These are phyloP conservation scores for Pachycephala philippinensis DNA, from an alignment of 2,113 vertebrate genomes.

Conservation along the genomic window DNA sequence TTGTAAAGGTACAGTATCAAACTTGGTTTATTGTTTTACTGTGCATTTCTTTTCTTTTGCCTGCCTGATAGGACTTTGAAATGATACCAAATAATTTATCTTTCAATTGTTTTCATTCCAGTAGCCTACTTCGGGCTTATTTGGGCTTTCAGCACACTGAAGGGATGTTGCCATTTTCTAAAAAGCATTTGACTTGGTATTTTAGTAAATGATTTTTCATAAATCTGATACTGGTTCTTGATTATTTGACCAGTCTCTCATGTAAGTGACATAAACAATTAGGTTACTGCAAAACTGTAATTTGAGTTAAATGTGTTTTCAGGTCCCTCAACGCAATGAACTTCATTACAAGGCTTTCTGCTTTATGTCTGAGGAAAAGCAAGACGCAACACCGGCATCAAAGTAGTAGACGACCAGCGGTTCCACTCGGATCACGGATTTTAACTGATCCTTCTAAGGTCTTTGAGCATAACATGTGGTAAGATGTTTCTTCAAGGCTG, in stretches of 20 bases:
- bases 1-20: not conserved
- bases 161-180: not conserved
- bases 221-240: not conserved
- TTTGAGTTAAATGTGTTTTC: slow-evolving; percentile 47
- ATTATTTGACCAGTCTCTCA: slow-evolving; percentile 9
- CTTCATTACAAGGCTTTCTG: slow-evolving; percentile 60
- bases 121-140: not conserved
- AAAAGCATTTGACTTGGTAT: not conserved
- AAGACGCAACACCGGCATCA: slow-evolving; percentile 66
- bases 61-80: not conserved
- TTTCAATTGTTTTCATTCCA: not conserved
- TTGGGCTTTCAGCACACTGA: not conserved
- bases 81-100: not conserved
- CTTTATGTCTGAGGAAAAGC: slow-evolving; percentile 58
- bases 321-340: slow-evolving; percentile 71
- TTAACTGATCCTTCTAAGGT: slow-evolving; percentile 81
- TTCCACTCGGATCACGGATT: slow-evolving; percentile 85
- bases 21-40: not conserved
- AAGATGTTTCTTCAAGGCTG: slow-evolving; percentile 32
- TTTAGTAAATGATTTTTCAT: not conserved
- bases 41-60: not conserved
- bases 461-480: slow-evolving; percentile 96
- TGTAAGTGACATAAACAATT: slow-evolving; percentile 11
- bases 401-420: slow-evolving; percentile 71
- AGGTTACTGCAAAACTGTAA: slow-evolving; percentile 7